phyloP scores from a whole-genome alignment of 2,113 vertebrate genomes.

The Corydoras maculifer region DNA sequence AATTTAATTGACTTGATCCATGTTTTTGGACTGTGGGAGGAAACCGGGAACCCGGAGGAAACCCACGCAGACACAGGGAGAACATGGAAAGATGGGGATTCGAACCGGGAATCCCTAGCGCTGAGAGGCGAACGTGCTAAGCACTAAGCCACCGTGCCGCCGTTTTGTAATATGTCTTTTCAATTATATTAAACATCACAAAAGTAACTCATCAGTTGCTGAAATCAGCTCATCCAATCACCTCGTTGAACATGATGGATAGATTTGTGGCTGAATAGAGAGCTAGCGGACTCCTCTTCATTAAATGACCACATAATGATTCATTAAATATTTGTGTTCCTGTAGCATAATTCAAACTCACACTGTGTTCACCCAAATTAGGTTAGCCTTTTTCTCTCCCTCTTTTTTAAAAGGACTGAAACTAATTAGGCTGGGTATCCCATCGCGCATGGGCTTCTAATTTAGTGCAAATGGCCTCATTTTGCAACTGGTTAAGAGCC shows the following conservation, averaged over 20 bases:
- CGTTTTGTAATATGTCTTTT: too few species aligned
- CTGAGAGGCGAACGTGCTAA: too few species aligned
- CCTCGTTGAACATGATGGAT: slow-evolving; percentile 30
- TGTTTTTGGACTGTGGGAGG: too few species aligned
- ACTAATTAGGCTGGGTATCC: slow-evolving; percentile 59
- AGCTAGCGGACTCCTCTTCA: slow-evolving; percentile 44
- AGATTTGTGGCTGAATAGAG: slow-evolving; percentile 29
- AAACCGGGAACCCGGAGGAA: too few species aligned
- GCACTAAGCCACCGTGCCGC: too few species aligned
- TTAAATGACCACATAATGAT: slow-evolving; percentile 54
- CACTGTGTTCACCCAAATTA: slow-evolving; percentile 51
- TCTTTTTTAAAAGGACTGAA: slow-evolving; percentile 34
- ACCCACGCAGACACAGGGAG: too few species aligned
- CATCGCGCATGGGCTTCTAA: slow-evolving; percentile 52
- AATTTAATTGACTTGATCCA: too few species aligned
- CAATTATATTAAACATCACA: too few species aligned
- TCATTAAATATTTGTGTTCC: slow-evolving; percentile 52
- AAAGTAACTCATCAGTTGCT: neutral
- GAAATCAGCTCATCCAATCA: neutral
- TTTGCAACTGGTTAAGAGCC: slow-evolving; percentile 45
- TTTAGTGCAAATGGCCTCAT: slow-evolving; percentile 42
- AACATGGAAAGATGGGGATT: too few species aligned
- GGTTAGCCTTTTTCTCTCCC: slow-evolving; percentile 45
- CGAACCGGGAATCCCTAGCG: too few species aligned
- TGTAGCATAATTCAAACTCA: slow-evolving; percentile 48